Base-by-base conservation (phyloP, 2,888 invertebrate genomes). In the Lypha dubia region DNA sequence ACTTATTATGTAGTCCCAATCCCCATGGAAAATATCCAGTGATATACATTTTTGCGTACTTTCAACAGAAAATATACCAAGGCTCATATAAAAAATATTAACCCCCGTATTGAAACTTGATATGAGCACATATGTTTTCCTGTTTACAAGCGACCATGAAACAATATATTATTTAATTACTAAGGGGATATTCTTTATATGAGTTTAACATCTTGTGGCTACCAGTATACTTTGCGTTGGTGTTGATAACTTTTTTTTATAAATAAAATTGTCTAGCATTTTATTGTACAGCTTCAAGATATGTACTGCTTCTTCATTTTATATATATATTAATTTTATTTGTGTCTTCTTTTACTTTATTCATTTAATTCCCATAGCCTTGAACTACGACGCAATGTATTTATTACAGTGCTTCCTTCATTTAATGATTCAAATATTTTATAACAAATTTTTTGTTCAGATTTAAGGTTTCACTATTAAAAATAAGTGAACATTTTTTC, bases 161-260 rank as follows among this genome's bases (percentile, higher is more conserved):
- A 1, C 35, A 75, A 75, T 75, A 75, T 56, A 46, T 75, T 20
- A 32, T 56, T 65, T 46, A 35, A 65, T 75, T 35, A 63, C 24
- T 41, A 17, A 51, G 28, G 28, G 28, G 51, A 17, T 8, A 53
- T 28, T 41, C n/a, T 74, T 60, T 41, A 74, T 17, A 41, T 38
- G 51, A 41, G 24, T 51, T 51, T 8, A 44, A 20, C n/a, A 46
- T 28, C 15, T 32, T 46, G 32, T 71, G 44, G 3, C 51, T 24
- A 24, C 20, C 6, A 5, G 1, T 3, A 3, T 13, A 7, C 32
- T 56, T 32, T 32, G 4, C 17, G n/a, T 56, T 68, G 24, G 22
- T 15, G 32, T 58, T 41, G 13, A 49, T 65, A 22, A 15, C 35
- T 17, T 58, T 41, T 17, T 17, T 62, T 44, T n/a, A 11, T 38